phyloP scores from a whole-genome alignment of 1,140 invertebrate species.

The Apis florea region DNA sequence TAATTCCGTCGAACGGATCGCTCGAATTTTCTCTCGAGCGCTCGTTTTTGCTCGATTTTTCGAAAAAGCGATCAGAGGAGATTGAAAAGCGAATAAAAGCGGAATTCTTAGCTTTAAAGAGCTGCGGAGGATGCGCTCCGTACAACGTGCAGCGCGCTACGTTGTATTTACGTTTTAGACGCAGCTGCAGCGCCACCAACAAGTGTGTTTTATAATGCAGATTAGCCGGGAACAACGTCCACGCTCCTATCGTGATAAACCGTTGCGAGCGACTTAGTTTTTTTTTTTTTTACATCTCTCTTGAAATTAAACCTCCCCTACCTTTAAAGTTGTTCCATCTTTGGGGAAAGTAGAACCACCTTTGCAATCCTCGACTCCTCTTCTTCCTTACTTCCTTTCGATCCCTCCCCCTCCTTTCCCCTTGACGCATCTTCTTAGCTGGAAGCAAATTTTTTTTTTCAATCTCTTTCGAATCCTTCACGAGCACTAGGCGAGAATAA shows the following conservation, averaged over 20 bases:
- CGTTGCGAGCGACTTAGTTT: slow-evolving; percentile 1
- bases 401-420: not conserved
- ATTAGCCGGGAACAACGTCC: slow-evolving; percentile 37
- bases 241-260: slow-evolving; percentile 15
- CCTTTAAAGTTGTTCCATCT: slow-evolving; percentile 61
- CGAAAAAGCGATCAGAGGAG: too few species aligned
- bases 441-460: slow-evolving; percentile 68
- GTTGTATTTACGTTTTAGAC: slow-evolving; percentile 40
- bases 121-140: not conserved
- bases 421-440: slow-evolving; percentile 34
- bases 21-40: too few species aligned
- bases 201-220: slow-evolving; percentile 61
- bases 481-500: slow-evolving; percentile 46
- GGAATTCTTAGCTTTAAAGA: slow-evolving; percentile 10
- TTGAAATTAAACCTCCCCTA: slow-evolving; percentile 19
- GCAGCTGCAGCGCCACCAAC: slow-evolving; percentile 47
- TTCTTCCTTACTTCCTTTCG: slow-evolving; percentile 23
- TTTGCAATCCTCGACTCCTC: not conserved
- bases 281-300: not conserved
- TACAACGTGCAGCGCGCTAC: too few species aligned
- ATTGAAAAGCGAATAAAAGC: too few species aligned
- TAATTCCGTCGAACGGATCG: too few species aligned
- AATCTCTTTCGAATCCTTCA: slow-evolving; percentile 69
- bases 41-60: too few species aligned
- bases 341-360: slow-evolving; percentile 15